These are phyloP conservation scores for Zenarchopterus dispar DNA, from an alignment of 2,797 vertebrate species.

Conservation along the genomic window DNA sequence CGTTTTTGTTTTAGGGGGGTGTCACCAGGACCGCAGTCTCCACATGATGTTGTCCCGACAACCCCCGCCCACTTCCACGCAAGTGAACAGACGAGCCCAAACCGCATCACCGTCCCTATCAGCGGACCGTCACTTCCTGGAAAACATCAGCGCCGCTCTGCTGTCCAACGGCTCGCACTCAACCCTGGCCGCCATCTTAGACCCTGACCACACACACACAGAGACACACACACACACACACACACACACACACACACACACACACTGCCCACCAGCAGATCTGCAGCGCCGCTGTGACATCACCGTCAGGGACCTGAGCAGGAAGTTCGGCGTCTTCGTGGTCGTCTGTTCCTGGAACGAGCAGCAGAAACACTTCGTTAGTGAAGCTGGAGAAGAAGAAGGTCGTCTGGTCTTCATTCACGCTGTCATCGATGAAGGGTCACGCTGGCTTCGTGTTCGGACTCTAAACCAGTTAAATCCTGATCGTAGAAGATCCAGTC, in stretches of 20 bases:
- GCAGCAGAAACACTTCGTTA: too few relatives aligned
- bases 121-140: constrained; percentile 19
- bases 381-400: too few relatives aligned
- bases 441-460: too few relatives aligned
- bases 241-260: constrained; percentile 7
- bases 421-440: too few relatives aligned
- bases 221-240: background rate
- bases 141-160: constrained; percentile 22
- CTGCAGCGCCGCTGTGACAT: constrained; percentile 62
- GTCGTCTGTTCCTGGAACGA: too few relatives aligned
- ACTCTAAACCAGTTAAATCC: too few relatives aligned
- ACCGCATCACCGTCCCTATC: constrained; percentile 14
- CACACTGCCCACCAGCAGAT: constrained; percentile 52
- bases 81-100: background rate
- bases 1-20: constrained; percentile 9
- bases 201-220: background rate
- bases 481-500: too few relatives aligned
- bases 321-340: too few relatives aligned
- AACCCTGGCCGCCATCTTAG: constrained; percentile 37
- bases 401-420: too few relatives aligned
- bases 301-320: constrained; percentile 14
- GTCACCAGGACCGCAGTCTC: constrained; percentile 22
- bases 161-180: background rate
- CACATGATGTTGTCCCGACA: constrained; percentile 14
- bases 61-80: background rate